Conservation (phyloP, 2,888 invertebrate genomes). For the Volucella zonaria region DNA sequence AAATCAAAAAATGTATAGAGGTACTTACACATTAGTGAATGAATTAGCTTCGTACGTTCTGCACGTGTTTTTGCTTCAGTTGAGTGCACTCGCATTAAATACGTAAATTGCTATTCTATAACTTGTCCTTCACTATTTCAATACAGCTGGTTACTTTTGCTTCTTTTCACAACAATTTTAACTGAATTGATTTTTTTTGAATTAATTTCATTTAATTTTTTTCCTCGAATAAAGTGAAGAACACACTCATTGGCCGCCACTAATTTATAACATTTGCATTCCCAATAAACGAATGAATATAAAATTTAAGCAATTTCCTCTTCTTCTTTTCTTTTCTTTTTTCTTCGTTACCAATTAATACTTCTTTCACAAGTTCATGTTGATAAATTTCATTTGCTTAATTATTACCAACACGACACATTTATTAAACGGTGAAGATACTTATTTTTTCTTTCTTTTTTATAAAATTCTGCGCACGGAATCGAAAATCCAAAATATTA, state of each 20-base stretch:
- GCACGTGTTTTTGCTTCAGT: slow-evolving; percentile 64
- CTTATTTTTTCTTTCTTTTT: slow-evolving; percentile 16
- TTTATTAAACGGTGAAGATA: slow-evolving; percentile 15
- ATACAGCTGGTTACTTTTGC: background rate
- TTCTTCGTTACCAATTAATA: slow-evolving; percentile 45
- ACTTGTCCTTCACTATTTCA: slow-evolving; percentile 44
- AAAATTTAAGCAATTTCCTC: slow-evolving; percentile 41
- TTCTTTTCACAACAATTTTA: slow-evolving; percentile 1
- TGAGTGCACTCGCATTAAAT: slow-evolving; percentile 56
- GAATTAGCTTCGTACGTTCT: slow-evolving; percentile 41
- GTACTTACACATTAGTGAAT: slow-evolving; percentile 61
- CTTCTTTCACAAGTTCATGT: slow-evolving; percentile 58
- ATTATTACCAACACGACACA: slow-evolving; percentile 51
- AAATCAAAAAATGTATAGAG: background rate
- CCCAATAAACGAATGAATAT: slow-evolving; percentile 24
- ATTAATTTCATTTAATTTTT: background rate
- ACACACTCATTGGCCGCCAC: slow-evolving; percentile 22
- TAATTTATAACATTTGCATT: slow-evolving; percentile 36
- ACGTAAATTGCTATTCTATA: slow-evolving; percentile 30
- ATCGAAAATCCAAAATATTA: slow-evolving; percentile 31
- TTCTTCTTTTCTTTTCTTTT: slow-evolving; percentile 11
- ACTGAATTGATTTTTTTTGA: background rate
- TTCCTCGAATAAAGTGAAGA: background rate
- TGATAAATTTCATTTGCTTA: slow-evolving; percentile 59
- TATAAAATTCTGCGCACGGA: slow-evolving; percentile 57